Conservation (phyloP, 23 tunicate genomes). For the Clavelina lepadiformis region DNA sequence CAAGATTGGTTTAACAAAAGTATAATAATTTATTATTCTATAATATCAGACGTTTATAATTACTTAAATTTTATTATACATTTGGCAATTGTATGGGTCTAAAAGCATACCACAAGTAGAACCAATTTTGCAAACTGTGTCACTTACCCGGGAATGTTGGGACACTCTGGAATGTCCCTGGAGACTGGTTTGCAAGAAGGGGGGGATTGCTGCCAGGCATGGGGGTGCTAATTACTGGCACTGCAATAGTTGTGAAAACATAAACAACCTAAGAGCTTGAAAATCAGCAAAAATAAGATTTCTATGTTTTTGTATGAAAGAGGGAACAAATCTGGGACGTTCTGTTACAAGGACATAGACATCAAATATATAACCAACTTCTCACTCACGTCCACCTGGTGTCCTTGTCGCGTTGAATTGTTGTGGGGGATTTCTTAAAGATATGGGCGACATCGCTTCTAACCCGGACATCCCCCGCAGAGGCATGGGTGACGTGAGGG, state of each 20-base stretch:
- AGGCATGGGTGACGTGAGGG: neutral
- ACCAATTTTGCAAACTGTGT: no score
- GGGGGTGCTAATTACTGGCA: constrained; percentile 86
- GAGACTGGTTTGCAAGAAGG: constrained; percentile 6
- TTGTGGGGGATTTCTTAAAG: constrained; percentile 6
- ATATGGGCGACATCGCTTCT: constrained; percentile 50
- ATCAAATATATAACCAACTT: neutral
- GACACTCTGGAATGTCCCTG: no score
- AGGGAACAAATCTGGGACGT: neutral
- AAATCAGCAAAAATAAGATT: neutral
- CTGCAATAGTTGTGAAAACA: constrained; percentile 9
- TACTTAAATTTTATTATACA: no score
- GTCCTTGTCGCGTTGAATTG: constrained; percentile 20
- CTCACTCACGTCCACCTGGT: constrained; percentile 61
- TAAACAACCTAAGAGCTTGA: neutral
- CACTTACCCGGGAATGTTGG: no score
- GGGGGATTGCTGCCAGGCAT: constrained; percentile 70
- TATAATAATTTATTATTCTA: no score
- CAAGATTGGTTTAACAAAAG: no score
- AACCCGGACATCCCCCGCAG: neutral
- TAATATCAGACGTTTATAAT: no score
- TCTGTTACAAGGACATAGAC: neutral
- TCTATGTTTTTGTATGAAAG: neutral
- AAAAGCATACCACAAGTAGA: no score
- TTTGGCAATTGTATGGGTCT: no score